phyloP scores from a whole-genome alignment of 2,113 vertebrate genomes.

The Australoheros scitulus region DNA sequence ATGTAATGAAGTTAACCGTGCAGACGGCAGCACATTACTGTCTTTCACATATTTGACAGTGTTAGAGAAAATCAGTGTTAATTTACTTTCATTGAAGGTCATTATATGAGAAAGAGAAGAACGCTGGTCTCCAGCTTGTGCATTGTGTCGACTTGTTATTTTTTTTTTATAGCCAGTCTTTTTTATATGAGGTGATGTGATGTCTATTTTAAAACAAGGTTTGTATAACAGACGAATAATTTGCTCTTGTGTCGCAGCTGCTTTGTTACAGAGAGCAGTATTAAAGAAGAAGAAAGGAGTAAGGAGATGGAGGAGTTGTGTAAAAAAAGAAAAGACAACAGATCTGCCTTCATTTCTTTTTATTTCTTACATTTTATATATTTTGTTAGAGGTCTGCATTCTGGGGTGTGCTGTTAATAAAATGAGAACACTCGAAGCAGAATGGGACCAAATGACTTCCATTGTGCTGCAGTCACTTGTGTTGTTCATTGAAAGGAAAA shows the following conservation, averaged over 20 bases:
- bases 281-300: slow-evolving; percentile 34
- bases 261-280: slow-evolving; percentile 51
- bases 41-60: slow-evolving; percentile 37
- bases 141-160: slow-evolving; percentile 21
- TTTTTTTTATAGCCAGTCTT: slow-evolving; percentile 54
- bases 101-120: slow-evolving; percentile 5
- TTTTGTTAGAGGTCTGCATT: slow-evolving; percentile 38
- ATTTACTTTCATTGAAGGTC: slow-evolving; percentile 24
- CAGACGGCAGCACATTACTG: slow-evolving; percentile 27
- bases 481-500: slow-evolving; percentile 8
- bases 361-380: slow-evolving; percentile 31
- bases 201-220: slow-evolving; percentile 54
- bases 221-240: slow-evolving; percentile 37
- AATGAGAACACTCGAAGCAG: slow-evolving; percentile 13
- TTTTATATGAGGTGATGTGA: slow-evolving; percentile 69
- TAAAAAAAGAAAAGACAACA: slow-evolving; percentile 1
- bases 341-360: slow-evolving; percentile 45
- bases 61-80: slow-evolving; percentile 60
- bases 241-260: slow-evolving; percentile 23
- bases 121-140: slow-evolving; percentile 30
- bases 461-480: slow-evolving; percentile 3
- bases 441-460: slow-evolving; percentile 48
- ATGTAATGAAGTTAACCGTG: slow-evolving; percentile 37
- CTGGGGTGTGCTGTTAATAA: slow-evolving; percentile 35
- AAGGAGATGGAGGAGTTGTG: not conserved